Conservation (phyloP, 2,797 vertebrate genomes). For the Eospalax fontanierii region DNA sequence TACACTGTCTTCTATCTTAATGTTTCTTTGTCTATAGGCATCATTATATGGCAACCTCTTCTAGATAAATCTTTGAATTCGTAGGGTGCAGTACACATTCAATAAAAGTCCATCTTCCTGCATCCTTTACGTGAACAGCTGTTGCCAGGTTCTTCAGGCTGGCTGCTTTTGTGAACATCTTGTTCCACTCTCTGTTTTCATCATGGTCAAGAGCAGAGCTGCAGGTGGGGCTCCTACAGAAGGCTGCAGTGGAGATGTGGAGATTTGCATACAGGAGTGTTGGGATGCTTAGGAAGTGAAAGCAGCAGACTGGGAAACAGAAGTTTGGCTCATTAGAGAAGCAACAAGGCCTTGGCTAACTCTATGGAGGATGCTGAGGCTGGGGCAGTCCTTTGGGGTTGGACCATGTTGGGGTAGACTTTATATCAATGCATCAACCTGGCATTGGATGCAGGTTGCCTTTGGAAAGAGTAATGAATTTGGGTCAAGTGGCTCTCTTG, state of each 20-base stretch:
- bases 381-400: background rate
- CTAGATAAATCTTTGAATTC: constrained; percentile 35
- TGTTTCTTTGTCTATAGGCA: background rate
- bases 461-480: background rate
- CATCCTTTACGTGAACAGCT: background rate
- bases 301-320: constrained; percentile 40
- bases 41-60: constrained; percentile 15
- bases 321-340: constrained; percentile 11
- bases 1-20: background rate
- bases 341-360: constrained; percentile 50
- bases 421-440: background rate
- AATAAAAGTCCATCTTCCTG: background rate
- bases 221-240: background rate
- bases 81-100: background rate
- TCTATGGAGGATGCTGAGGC: background rate
- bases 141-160: background rate
- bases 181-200: background rate
- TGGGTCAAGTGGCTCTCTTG: background rate
- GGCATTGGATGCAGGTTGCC: background rate
- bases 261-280: background rate
- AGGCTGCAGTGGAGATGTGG: constrained; percentile 16
- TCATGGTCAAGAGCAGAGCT: background rate
- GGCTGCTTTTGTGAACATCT: background rate
- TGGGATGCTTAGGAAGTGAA: constrained; percentile 65
- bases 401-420: background rate